Conservation (phyloP, 2,888 invertebrate genomes). For the Celastrina argiolus region DNA sequence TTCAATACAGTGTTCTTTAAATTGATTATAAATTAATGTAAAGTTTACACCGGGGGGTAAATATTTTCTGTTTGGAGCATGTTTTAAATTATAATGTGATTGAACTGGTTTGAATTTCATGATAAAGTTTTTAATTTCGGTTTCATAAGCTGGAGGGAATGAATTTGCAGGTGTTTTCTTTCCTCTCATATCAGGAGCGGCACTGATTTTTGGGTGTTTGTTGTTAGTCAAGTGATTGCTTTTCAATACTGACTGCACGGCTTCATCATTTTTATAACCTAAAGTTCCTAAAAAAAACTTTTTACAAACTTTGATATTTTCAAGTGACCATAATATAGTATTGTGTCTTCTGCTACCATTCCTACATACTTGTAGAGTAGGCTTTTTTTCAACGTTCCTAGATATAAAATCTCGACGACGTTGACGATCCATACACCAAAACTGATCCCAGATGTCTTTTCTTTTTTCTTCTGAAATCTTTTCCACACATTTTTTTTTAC, state of each 20-base stretch:
- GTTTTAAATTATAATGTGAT: conserved; percentile 11
- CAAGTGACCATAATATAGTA: conserved; percentile 1
- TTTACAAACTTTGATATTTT: neutral
- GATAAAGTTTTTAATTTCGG: neutral
- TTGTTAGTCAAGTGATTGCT: neutral
- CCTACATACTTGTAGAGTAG: neutral
- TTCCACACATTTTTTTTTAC: conserved; percentile 8
- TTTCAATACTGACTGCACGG: conserved; percentile 10
- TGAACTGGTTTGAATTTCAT: neutral
- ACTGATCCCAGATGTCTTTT: conserved; percentile 3
- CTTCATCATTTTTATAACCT: conserved; percentile 13
- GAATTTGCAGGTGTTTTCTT: neutral
- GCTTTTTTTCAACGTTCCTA: conserved; percentile 15
- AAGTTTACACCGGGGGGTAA: too few species aligned
- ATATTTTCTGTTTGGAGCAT: conserved; percentile 4
- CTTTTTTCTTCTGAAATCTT: conserved; percentile 16
- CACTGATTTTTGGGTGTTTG: conserved; percentile 4
- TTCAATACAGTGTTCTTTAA: too few species aligned
- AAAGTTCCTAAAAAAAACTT: conserved; percentile 5
- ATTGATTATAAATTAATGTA: too few species aligned
- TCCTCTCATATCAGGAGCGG: conserved; percentile 2
- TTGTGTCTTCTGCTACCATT: conserved; percentile 7
- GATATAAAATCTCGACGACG: conserved; percentile 14
- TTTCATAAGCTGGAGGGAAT: neutral
- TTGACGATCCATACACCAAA: conserved; percentile 15